These are phyloP conservation scores for Cataglyphis rosenhaueri DNA, from an alignment of 2,888 invertebrate genomes.

Conservation along the genomic window DNA sequence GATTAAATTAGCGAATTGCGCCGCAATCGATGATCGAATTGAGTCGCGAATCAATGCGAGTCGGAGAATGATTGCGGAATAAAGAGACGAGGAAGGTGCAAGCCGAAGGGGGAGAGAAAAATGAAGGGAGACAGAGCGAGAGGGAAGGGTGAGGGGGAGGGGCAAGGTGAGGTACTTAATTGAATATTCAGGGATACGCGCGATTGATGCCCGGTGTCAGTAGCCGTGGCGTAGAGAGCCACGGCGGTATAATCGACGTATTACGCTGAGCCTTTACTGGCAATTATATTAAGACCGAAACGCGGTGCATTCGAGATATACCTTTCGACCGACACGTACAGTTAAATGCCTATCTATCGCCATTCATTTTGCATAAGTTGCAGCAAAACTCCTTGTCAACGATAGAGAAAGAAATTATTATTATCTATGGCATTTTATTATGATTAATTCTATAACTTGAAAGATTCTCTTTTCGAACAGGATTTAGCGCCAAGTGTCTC, in stretches of 20 bases:
- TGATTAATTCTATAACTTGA: not conserved
- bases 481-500: not conserved
- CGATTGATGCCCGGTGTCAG: slow-evolving; percentile 81
- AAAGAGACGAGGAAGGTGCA: not conserved
- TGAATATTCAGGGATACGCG: slow-evolving; percentile 79
- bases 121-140: slow-evolving; percentile 26
- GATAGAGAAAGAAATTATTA: not conserved
- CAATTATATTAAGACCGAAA: slow-evolving; percentile 76
- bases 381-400: not conserved
- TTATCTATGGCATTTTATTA: not conserved
- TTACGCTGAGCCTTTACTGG: slow-evolving; percentile 74
- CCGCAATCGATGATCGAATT: slow-evolving; percentile 5
- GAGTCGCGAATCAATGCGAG: slow-evolving; percentile 40
- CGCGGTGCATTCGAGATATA: slow-evolving; percentile 63
- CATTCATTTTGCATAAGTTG: not conserved
- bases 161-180: slow-evolving; percentile 68
- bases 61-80: slow-evolving; percentile 20
- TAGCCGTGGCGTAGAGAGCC: slow-evolving; percentile 70
- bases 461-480: not conserved
- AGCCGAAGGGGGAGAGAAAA: slow-evolving; percentile 1
- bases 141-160: not conserved
- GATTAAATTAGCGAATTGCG: slow-evolving; percentile 29
- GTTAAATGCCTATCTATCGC: slow-evolving; percentile 5
- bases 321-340: slow-evolving; percentile 31
- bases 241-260: slow-evolving; percentile 75